Evolutionary conservation across 2,888 invertebrate species (phyloP), one percentile per base, ranked within the genome.

Genomic region (Chrysopilus asiliformis): DNA sequence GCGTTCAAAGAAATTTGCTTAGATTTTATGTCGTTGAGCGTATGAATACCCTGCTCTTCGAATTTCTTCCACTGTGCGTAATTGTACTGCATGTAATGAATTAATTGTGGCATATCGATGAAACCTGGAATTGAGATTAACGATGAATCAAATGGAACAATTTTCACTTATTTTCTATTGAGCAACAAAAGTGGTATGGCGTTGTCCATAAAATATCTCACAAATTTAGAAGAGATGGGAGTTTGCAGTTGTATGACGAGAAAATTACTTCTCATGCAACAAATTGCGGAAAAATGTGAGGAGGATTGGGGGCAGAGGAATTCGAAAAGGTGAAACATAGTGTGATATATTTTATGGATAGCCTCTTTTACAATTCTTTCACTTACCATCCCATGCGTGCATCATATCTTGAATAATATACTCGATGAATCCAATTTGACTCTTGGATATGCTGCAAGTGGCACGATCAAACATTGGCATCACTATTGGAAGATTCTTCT

Each of bases 391-490:
- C 93, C 94, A 97, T 19, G 90, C 87, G 56, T 93, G 90, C 68
- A 95, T 89, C 89, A 97, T 93, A 56, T 93, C 93, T 51, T 86
- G 86, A 52, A 95, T 91, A 56, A 97, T 97, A 66, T 84, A 93
- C 64, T 97, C 97, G 45, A 94, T 84, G 66, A 97, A 97, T 39
- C 93, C 91, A 52, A 91, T 89, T 68, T 97, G 97, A 41, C 94
- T 91, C 66, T 93, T 87, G 36, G 97, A 94, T 57, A 98, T 87
- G 53, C 93, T 94, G 66, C 95, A 95, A 2, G 86, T 80, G 41
- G 77, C 72, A 42, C 94, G 75, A 65, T 97, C 95, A 64, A 97
- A 98, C 76, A 93, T 85, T 7, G 95, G 94, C 97, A 98, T 97
- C 44, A 95, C 90, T 7, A 97, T 87, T 1, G 97, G 95, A 52